Conservation (phyloP, 2,888 invertebrate species). For the Aricia artaxerxes region DNA sequence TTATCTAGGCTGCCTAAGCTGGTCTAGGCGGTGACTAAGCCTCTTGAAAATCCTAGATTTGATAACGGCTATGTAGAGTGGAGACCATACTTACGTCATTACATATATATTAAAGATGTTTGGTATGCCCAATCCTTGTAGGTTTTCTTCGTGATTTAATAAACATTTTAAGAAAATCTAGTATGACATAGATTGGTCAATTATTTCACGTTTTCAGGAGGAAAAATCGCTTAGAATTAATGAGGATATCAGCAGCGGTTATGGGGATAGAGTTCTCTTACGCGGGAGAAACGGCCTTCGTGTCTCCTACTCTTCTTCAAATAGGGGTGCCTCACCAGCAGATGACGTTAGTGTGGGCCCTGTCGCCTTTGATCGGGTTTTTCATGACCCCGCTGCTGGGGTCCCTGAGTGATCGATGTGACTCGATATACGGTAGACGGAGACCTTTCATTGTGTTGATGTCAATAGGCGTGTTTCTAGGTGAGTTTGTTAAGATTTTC, state of each 20-base stretch:
- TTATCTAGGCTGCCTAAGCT: background rate
- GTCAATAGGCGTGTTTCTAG: conserved; percentile 93
- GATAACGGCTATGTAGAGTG: background rate
- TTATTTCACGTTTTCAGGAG: conserved; percentile 74
- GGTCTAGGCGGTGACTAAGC: background rate
- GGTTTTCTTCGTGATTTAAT: too few relatives aligned
- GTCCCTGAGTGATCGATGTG: conserved; percentile 94
- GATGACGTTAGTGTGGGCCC: conserved; percentile 97
- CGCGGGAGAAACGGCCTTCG: conserved; percentile 98
- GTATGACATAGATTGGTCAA: background rate
- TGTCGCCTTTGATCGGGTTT: conserved; percentile 96
- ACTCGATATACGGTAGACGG: conserved; percentile 88
- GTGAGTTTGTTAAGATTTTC: conserved; percentile 65
- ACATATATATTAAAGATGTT: too few relatives aligned
- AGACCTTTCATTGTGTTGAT: conserved; percentile 95
- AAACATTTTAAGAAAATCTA: too few relatives aligned
- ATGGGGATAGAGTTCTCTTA: conserved; percentile 99
- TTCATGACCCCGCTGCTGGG: conserved; percentile 96
- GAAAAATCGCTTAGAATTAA: conserved; percentile 89
- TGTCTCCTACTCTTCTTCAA: conserved; percentile 95
- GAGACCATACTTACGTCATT: background rate
- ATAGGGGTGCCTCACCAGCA: conserved; percentile 95
- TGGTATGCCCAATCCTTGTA: too few relatives aligned
- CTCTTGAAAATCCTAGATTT: background rate
- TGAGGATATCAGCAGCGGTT: conserved; percentile 94